Percentiles rank a stretch among this genome's conserved stretches.
phyloP scores from a whole-genome alignment of 2,888 invertebrate species.

The Galeopsomyia nigrocyanea region DNA sequence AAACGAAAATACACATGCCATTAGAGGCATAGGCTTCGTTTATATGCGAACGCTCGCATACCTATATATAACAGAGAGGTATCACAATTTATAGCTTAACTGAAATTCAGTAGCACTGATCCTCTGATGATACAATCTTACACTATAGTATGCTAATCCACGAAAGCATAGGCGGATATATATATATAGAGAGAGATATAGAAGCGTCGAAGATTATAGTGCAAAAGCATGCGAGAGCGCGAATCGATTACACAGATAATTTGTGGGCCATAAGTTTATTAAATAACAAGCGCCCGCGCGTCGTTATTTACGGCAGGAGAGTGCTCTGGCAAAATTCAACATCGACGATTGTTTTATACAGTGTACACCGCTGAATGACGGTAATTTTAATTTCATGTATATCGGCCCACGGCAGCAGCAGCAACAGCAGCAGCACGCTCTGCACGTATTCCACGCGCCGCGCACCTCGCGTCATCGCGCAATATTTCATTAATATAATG shows the following conservation, averaged over 20 bases:
- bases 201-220: conserved; percentile 32
- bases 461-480: conserved; percentile 23
- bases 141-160: conserved; percentile 49
- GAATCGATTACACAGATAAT: conserved; percentile 48
- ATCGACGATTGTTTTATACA: conserved; percentile 44
- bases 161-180: conserved; percentile 37
- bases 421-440: not conserved
- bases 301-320: conserved; percentile 36
- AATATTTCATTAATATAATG: conserved; percentile 41
- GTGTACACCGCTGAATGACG: conserved; percentile 39
- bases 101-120: conserved; percentile 44
- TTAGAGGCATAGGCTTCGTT: no score
- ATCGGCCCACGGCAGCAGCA: conserved; percentile 5
- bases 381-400: conserved; percentile 47
- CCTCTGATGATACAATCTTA: conserved; percentile 23
- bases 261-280: conserved; percentile 48
- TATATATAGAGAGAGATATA: not conserved
- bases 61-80: no score
- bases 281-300: conserved; percentile 42
- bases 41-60: no score
- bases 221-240: conserved; percentile 6
- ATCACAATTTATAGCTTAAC: conserved; percentile 35
- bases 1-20: no score
- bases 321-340: conserved; percentile 36
- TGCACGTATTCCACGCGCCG: not conserved